These are phyloP conservation scores for Lasius platythorax DNA, from an alignment of 2,888 invertebrate genomes.

Conservation along the genomic window DNA sequence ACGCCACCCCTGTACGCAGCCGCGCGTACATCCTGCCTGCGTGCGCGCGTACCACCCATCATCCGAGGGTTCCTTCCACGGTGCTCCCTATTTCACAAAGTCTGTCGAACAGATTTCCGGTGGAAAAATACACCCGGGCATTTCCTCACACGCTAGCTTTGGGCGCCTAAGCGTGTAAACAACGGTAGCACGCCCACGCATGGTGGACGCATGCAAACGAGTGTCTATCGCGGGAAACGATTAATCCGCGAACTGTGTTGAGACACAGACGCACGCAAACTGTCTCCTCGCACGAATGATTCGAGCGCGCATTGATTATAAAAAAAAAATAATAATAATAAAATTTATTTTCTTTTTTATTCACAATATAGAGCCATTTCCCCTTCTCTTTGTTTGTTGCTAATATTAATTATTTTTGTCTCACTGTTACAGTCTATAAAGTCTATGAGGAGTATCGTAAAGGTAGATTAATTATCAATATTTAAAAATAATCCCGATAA, in stretches of 20 bases:
- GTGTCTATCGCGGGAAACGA: background rate
- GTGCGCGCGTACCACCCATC: background rate
- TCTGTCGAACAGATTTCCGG: conserved; percentile 37
- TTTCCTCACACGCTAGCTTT: background rate
- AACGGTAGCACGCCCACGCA: conserved; percentile 24
- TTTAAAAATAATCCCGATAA: conserved; percentile 5
- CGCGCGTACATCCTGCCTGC: conserved; percentile 39
- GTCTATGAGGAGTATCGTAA: background rate
- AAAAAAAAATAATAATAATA: background rate
- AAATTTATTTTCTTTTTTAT: background rate
- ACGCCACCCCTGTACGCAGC: conserved; percentile 16
- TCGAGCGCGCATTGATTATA: background rate
- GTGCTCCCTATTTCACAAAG: conserved; percentile 5
- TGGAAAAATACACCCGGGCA: conserved; percentile 34
- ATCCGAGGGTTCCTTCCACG: conserved; percentile 4
- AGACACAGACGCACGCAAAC: background rate
- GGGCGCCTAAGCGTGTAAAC: conserved; percentile 26
- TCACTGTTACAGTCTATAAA: background rate
- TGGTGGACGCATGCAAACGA: conserved; percentile 17
- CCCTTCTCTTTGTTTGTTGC: background rate
- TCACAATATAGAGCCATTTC: background rate
- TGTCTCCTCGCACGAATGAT: background rate
- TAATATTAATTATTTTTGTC: background rate
- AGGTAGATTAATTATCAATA: background rate
- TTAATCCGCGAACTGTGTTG: background rate